A percentile compares a stretch with the other conserved stretches of the same genome.
Conservation (phyloP, 2,888 invertebrate genomes). For the Lycia hirtaria region DNA sequence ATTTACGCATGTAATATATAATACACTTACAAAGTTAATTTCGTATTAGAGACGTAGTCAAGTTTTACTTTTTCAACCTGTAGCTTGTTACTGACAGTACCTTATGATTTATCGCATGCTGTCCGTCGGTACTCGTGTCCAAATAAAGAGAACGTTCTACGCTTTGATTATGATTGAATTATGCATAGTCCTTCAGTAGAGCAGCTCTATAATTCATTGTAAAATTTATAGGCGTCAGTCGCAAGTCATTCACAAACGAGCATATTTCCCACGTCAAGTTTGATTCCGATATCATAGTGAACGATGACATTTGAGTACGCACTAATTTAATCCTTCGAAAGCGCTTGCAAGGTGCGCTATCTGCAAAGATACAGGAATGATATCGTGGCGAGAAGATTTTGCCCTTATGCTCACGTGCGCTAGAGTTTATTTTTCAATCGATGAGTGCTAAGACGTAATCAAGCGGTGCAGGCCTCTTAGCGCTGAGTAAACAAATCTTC, state of each 20-base stretch:
- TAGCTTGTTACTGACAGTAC: constrained; percentile 53
- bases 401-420: constrained; percentile 58
- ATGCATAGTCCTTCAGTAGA: constrained; percentile 66
- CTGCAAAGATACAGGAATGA: constrained; percentile 62
- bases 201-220: constrained; percentile 75
- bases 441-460: constrained; percentile 61
- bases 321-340: constrained; percentile 74
- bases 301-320: constrained; percentile 78
- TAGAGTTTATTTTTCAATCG: constrained; percentile 69
- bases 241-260: constrained; percentile 76
- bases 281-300: constrained; percentile 82
- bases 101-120: constrained; percentile 35
- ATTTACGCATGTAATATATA: too few species aligned
- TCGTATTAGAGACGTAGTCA: too few species aligned
- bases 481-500: constrained; percentile 80
- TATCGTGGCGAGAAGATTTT: constrained; percentile 52
- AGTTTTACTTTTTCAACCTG: too few species aligned
- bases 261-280: constrained; percentile 83
- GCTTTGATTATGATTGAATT: constrained; percentile 72
- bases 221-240: constrained; percentile 75
- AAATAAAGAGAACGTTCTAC: constrained; percentile 41
- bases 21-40: too few species aligned
- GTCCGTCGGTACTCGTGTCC: constrained; percentile 23
- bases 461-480: constrained; percentile 72
- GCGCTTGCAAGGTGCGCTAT: constrained; percentile 64